Base-by-base conservation (phyloP, 2,888 invertebrate species). In the Copidosoma aretas region DNA sequence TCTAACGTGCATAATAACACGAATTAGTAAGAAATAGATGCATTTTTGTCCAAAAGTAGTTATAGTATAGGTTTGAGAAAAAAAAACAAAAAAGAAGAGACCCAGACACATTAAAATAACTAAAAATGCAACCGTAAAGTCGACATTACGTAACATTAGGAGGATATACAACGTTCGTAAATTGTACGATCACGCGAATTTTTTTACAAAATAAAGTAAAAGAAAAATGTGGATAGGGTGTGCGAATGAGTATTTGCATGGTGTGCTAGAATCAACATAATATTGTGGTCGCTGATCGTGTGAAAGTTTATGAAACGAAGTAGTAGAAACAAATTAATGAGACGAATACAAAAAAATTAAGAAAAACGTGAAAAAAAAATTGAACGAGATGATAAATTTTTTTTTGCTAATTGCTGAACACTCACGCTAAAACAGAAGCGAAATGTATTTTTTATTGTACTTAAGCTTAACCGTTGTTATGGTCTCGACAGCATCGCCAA, bases 391-490 rank as follows among this genome's bases (percentile, higher is more conserved):
- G 22, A 59, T 41, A 60, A 32, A 64, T 67, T 53, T 53, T 54
- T 60, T 63, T 68, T 70, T 67, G 61, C 64, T 70, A 64, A 71
- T 63, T 71, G 68, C 71, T 57, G 53, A 61, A 67, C 69, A 68
- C 71, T 71, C 71, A 68, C 71, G 70, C 62, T 67, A 70, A 72
- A 71, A 66, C 68, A 71, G 66, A 68, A 71, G 70, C 73, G 65
- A 67, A 73, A 75, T 68, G 71, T 67, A 72, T 75, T 76, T 76
- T 46, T 77, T 76, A 72, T 75, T 78, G 79, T 80, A 80, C 79
- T 80, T 80, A 78, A 79, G 73, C 64, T 65, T 65, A 70, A 72
- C 62, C 60, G 71, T 73, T 75, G 73, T 75, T 72, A 72, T 68
- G 57, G 72, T 64, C 61, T 70, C 66, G 67, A 57, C 64, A 56